phyloP scores from a whole-genome alignment of 2,113 vertebrate genomes.

The Oreochromis spilurus region DNA sequence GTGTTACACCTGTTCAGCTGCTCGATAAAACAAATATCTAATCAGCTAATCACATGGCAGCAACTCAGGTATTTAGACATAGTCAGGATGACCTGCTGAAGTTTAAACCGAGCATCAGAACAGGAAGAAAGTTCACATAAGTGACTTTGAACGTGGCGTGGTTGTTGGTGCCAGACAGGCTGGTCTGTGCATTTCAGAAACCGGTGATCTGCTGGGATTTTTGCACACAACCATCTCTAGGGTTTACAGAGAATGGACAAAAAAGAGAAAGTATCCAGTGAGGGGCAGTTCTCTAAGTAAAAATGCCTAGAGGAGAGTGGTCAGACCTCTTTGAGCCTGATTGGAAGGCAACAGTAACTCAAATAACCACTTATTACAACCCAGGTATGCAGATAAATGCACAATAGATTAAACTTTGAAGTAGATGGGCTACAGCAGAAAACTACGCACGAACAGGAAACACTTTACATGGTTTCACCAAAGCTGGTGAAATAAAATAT shows the following conservation, averaged over 20 bases:
- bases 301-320: neutral
- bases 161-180: neutral
- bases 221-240: neutral
- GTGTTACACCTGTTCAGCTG: neutral
- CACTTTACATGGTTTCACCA: rapidly evolving
- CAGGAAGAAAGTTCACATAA: neutral
- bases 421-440: neutral
- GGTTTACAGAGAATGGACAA: neutral
- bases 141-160: neutral
- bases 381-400: neutral
- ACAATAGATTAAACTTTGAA: neutral
- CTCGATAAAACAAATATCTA: neutral
- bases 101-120: neutral
- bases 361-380: neutral
- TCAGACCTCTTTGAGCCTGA: neutral
- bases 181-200: neutral
- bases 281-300: neutral
- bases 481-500: neutral
- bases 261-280: neutral
- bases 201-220: neutral
- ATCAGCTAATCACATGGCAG: neutral
- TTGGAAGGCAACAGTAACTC: neutral
- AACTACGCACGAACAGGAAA: neutral
- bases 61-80: neutral
- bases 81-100: neutral